Evolutionary conservation across 1,140 invertebrate species (phyloP).

Genomic region (Drosophila kikkawai): DNA sequence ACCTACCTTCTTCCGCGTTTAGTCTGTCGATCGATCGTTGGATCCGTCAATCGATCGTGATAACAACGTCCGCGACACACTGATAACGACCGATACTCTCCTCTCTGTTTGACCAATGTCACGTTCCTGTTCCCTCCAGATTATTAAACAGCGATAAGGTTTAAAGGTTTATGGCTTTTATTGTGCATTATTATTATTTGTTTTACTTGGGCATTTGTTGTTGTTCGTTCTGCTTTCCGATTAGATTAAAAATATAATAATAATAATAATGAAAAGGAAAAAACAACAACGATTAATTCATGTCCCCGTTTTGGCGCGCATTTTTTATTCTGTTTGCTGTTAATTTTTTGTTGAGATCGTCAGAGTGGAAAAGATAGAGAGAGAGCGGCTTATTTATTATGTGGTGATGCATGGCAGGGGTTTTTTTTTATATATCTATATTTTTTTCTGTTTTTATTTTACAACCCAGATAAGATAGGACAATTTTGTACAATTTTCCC

Average conservation of each 20-base stretch:
- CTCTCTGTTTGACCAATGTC: conserved; percentile 32
- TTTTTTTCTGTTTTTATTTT: conserved; percentile 14
- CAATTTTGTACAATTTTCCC: background rate
- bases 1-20: conserved; percentile 24
- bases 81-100: background rate
- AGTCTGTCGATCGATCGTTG: conserved; percentile 1
- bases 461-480: conserved; percentile 68
- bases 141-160: conserved; percentile 29
- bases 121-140: conserved; percentile 30
- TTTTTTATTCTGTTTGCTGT: conserved; percentile 8
- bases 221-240: conserved; percentile 29
- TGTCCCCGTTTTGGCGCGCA: conserved; percentile 50
- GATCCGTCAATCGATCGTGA: conserved; percentile 31
- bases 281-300: conserved; percentile 33
- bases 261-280: background rate
- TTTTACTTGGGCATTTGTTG: conserved; percentile 16
- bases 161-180: conserved; percentile 44
- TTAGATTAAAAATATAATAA: conserved; percentile 36
- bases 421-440: conserved; percentile 10
- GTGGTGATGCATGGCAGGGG: conserved; percentile 17
- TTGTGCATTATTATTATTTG: conserved; percentile 34
- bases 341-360: conserved; percentile 15
- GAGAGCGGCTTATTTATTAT: conserved; percentile 5
- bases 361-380: conserved; percentile 20
- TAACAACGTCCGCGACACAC: conserved; percentile 4